phyloP scores from a whole-genome alignment of 2,888 invertebrate species.

The Acanthosoma haemorrhoidale region DNA sequence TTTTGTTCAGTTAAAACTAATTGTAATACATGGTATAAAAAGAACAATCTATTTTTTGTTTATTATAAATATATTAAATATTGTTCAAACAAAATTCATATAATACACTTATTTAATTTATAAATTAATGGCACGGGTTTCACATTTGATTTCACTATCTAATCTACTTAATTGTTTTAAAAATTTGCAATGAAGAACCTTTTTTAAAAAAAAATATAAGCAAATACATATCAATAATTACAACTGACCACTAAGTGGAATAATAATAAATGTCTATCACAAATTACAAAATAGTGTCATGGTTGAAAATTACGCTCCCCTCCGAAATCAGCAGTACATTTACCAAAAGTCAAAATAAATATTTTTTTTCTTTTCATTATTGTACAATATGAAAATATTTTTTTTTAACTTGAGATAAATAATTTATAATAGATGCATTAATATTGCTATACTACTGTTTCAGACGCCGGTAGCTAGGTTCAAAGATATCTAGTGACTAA shows the following conservation, averaged over 20 bases:
- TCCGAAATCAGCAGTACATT: neutral
- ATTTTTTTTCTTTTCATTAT: neutral
- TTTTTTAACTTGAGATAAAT: neutral
- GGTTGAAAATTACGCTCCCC: neutral
- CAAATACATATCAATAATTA: neutral
- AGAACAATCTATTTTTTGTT: neutral
- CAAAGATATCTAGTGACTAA: neutral
- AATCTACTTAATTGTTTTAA: neutral
- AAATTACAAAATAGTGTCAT: neutral
- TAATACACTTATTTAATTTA: neutral
- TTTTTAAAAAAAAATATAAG: neutral
- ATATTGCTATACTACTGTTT: too few species aligned
- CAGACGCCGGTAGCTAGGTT: neutral
- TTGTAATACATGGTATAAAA: too few species aligned
- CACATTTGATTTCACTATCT: constrained; percentile 15
- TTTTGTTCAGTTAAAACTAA: too few species aligned
- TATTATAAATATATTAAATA: neutral
- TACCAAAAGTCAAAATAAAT: constrained; percentile 8
- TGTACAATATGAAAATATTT: too few species aligned
- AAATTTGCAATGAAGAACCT: neutral
- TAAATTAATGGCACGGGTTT: constrained; percentile 22
- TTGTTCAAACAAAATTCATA: neutral
- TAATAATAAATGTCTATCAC: neutral
- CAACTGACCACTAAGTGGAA: neutral
- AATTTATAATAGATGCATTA: neutral